Conservation (phyloP, 2,113 vertebrate species). For the Scatophagus argus region DNA sequence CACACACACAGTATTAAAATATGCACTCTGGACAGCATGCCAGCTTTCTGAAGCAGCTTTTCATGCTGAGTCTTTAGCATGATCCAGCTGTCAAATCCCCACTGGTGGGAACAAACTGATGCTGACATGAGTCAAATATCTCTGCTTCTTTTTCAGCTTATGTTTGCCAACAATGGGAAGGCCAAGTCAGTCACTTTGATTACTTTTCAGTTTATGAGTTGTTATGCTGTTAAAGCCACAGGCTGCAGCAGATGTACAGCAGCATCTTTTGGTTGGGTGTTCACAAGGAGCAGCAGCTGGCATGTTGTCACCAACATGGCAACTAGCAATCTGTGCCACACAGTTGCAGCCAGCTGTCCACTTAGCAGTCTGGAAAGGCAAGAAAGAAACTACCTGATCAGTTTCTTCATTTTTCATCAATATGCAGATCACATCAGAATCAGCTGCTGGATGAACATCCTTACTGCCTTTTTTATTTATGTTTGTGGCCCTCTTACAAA, state of each 20-base stretch:
- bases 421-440: constrained; percentile 3
- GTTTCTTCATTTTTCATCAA: neutral
- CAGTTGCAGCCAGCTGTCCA: constrained; percentile 48
- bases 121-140: constrained; percentile 53
- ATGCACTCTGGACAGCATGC: constrained; percentile 59
- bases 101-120: constrained; percentile 48
- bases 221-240: constrained; percentile 22
- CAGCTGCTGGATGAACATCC: neutral
- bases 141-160: constrained; percentile 11
- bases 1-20: constrained; percentile 52
- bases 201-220: constrained; percentile 19
- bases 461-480: neutral
- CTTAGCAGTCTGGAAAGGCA: constrained; percentile 10
- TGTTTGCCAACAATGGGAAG: constrained; percentile 37
- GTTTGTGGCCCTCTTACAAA: neutral
- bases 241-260: constrained; percentile 52
- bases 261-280: constrained; percentile 13
- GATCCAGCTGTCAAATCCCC: constrained; percentile 65
- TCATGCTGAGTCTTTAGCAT: constrained; percentile 54
- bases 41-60: constrained; percentile 52
- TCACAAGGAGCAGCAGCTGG: constrained; percentile 45
- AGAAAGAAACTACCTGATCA: neutral
- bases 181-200: neutral
- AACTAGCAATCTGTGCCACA: constrained; percentile 31
- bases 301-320: constrained; percentile 9